A percentile compares a stretch with the other conserved stretches of the same genome.
These are phyloP conservation scores for Prunella himalayana DNA, from an alignment of 2,113 vertebrate genomes.

Conservation along the genomic window DNA sequence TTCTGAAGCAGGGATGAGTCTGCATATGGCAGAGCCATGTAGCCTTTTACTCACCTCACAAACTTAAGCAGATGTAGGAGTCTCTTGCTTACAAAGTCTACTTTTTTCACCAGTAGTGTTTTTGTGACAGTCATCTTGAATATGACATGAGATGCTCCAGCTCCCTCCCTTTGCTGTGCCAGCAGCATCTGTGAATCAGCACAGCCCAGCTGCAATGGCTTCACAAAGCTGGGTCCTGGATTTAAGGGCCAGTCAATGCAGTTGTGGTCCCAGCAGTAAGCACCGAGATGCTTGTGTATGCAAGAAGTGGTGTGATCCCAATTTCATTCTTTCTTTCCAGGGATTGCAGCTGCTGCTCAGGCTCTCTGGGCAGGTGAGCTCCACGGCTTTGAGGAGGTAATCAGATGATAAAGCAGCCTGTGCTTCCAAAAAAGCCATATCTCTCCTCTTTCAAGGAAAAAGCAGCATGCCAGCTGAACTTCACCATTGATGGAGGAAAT, in stretches of 20 bases:
- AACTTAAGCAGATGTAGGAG: background rate
- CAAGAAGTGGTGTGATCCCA: background rate
- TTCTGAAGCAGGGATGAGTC: background rate
- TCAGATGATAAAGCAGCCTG: background rate
- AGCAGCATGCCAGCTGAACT: background rate
- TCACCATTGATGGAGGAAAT: background rate
- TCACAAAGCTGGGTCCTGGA: background rate
- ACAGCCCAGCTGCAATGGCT: background rate
- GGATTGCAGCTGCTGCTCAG: background rate
- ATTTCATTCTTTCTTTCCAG: background rate
- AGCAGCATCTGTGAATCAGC: background rate
- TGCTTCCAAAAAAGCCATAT: background rate
- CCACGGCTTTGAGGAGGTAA: background rate
- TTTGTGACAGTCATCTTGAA: background rate
- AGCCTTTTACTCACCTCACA: background rate
- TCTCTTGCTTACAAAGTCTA: background rate
- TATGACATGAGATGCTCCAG: background rate
- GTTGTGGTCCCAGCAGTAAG: background rate
- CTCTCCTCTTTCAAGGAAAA: background rate
- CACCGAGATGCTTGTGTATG: accelerated
- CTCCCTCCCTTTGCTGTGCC: background rate
- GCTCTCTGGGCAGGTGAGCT: background rate
- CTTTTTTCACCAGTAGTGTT: background rate
- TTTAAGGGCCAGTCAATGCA: background rate
- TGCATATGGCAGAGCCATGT: background rate